Base-by-base conservation (phyloP, 2,113 vertebrate species). In the Cyprinus carpio region DNA sequence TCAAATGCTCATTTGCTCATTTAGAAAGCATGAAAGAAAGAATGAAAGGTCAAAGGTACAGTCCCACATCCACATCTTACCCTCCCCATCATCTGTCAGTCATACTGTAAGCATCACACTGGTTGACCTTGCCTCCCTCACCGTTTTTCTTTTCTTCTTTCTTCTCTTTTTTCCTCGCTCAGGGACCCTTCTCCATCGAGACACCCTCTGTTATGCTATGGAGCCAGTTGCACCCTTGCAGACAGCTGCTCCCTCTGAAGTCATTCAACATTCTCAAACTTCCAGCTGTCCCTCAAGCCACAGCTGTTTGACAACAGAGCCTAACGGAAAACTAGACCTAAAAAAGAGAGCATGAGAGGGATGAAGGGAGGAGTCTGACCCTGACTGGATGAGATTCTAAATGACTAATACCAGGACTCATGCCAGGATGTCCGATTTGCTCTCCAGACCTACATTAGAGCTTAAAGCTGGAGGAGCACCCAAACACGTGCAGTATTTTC, bases 241-340 rank as follows among this genome's bases (percentile, higher is more conserved):
- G 81, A 83, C 87, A 90, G 89, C 87, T 90, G 90, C 77, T 86
- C 58, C 82, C 86, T 81, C 74, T 84, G 75, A 81, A 91, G 34
- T 60, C 82, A 54, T 62, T 79, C 62, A 85, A 84, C 81, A 85
- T 88, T 85, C 69, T 69, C 83, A 25, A 83, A 87, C 69, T 81
- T 20, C 69, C 25, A 76, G 81, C 64, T 85, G 86, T 82, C 78
- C 82, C 64, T 75, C 49, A 82, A 60, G 10, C 74, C 62, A 84
- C 84, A 88, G 79, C 88, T 86, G 88, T 82, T 82, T 27, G 49
- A 58, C 58, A 71, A 72, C 58, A 16, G 60, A 81, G 46, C 62
- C 67, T 62, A 83, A 84, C 37, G 37, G 69, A 80, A 86, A 74
- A 84, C 58, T 8, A 16, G 18, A n/a, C 12, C 23, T 16, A 58